Evolutionary conservation across 2,888 invertebrate genomes (phyloP).

Genomic region (Hyles lineata): DNA sequence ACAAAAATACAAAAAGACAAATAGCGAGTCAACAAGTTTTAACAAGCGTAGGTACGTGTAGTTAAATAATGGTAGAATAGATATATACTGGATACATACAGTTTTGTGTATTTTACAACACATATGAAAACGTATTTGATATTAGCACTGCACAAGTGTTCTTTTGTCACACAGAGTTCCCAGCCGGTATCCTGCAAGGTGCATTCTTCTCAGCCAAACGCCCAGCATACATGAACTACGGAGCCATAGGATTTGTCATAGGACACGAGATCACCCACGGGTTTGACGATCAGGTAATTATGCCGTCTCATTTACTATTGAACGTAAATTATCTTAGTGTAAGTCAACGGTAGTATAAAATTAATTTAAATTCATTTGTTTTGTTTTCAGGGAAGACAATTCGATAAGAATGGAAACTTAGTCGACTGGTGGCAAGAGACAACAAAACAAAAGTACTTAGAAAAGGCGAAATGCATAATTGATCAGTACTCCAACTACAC

Average conservation of each 20-base stretch:
- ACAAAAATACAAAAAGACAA: no score
- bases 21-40: no score
- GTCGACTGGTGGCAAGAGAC: slow-evolving; percentile 96
- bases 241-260: slow-evolving; percentile 95
- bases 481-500: slow-evolving; percentile 97
- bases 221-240: slow-evolving; percentile 96
- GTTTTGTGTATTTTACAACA: no score
- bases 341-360: no score
- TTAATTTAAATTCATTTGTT: background rate
- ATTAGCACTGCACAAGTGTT: background rate
- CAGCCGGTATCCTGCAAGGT: slow-evolving; percentile 96
- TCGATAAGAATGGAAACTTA: slow-evolving; percentile 95
- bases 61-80: no score
- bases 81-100: no score
- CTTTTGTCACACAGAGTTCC: slow-evolving; percentile 88
- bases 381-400: slow-evolving; percentile 90
- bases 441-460: slow-evolving; percentile 92
- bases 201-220: slow-evolving; percentile 95
- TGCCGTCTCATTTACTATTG: background rate
- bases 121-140: no score
- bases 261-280: slow-evolving; percentile 97
- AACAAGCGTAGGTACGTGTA: no score
- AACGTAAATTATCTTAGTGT: background rate
- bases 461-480: slow-evolving; percentile 95
- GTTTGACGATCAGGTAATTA: slow-evolving; percentile 90